A percentile compares a stretch with the other conserved stretches of the same genome.
Conservation (phyloP, 2,113 vertebrate species). For the Epinephelus cyanopodus region DNA sequence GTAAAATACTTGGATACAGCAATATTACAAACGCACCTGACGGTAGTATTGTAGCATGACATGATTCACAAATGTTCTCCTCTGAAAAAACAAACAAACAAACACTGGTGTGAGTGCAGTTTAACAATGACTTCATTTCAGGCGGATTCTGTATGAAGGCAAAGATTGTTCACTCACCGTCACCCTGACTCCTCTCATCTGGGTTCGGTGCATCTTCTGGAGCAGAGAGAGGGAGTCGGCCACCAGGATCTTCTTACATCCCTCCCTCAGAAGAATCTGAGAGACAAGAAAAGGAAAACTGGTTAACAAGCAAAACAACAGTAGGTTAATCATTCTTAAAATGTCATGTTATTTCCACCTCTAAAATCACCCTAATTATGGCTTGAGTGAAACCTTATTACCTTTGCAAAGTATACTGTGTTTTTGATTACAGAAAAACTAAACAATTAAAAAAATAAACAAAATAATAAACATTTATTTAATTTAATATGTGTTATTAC, state of each 20-base stretch:
- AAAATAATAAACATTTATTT: no score
- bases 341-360: no score
- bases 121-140: conserved; percentile 6
- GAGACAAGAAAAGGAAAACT: conserved; percentile 10
- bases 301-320: background rate
- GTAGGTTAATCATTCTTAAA: no score
- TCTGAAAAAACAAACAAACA: conserved; percentile 84
- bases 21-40: conserved; percentile 86
- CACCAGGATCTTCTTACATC: conserved; percentile 99
- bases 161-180: conserved; percentile 84
- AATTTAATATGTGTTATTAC: no score
- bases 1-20: background rate
- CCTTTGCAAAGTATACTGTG: no score
- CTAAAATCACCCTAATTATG: no score
- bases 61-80: conserved; percentile 96
- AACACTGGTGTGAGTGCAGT: background rate
- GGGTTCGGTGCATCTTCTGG: conserved; percentile 97
- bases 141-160: background rate
- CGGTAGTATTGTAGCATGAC: conserved; percentile 92
- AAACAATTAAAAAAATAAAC: no score
- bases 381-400: no score
- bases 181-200: conserved; percentile 94
- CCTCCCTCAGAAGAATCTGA: conserved; percentile 95
- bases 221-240: conserved; percentile 94
- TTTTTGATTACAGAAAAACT: no score